Percentiles rank a stretch among this genome's conserved stretches.
phyloP scores from a whole-genome alignment of 2,113 vertebrate genomes.

The Pristiophorus japonicus region DNA sequence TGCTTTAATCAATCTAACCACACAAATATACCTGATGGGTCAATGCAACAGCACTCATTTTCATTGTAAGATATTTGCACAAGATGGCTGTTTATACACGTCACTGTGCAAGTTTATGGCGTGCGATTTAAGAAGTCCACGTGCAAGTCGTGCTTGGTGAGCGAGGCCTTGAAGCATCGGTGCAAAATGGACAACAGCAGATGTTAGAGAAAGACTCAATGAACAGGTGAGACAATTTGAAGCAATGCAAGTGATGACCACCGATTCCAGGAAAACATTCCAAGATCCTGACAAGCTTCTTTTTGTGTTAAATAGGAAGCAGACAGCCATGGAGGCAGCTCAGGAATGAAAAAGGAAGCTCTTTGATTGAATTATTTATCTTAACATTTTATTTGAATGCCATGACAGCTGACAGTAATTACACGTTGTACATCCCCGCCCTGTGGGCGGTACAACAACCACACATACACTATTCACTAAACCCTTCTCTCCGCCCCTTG shows the following conservation, averaged over 20 bases:
- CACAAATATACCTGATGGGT: neutral
- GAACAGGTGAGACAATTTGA: neutral
- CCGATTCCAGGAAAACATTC: neutral
- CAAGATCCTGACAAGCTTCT: neutral
- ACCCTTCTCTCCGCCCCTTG: neutral
- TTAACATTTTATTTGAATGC: neutral
- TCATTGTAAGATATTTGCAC: neutral
- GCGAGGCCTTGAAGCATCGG: neutral
- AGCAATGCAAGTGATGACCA: neutral
- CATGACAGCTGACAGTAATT: neutral
- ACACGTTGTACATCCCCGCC: neutral
- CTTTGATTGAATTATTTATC: constrained; percentile 22
- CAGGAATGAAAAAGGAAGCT: neutral
- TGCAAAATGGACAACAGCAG: neutral
- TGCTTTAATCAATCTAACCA: neutral
- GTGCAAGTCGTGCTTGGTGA: neutral
- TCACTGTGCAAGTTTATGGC: neutral
- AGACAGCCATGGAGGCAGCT: neutral
- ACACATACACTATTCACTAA: neutral
- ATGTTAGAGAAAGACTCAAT: neutral
- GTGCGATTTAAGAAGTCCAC: neutral
- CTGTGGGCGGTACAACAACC: neutral
- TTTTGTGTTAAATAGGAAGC: neutral
- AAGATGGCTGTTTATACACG: neutral
- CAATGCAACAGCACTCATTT: neutral